A percentile compares a stretch with the other conserved stretches of the same genome.
Evolutionary conservation across 2,113 vertebrate genomes (phyloP).

Genomic region (Cnemophilus loriae): DNA sequence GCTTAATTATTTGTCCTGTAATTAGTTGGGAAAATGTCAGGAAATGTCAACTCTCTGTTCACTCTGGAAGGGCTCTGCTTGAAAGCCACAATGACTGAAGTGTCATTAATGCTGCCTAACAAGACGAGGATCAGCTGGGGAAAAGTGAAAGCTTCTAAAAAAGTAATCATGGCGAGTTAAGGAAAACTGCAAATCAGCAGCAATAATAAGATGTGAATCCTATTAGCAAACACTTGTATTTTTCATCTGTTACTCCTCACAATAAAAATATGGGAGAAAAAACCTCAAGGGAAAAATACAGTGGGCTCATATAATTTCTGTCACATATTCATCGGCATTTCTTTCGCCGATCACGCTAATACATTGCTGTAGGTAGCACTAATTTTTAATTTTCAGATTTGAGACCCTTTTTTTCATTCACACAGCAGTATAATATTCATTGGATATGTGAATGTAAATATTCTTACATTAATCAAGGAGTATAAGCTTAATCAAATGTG

Average conservation of each 20-base stretch:
- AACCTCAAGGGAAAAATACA: constrained; percentile 55
- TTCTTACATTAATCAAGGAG: not conserved
- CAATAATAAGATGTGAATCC: constrained; percentile 87
- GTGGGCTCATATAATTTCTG: constrained; percentile 31
- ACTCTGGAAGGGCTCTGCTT: constrained; percentile 91
- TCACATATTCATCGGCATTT: constrained; percentile 34
- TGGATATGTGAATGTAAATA: constrained; percentile 49
- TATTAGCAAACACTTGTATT: constrained; percentile 88
- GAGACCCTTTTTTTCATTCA: constrained; percentile 22
- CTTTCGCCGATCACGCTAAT: constrained; percentile 16
- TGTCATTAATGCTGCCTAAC: constrained; percentile 99
- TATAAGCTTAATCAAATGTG: not conserved
- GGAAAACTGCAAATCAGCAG: constrained; percentile 83
- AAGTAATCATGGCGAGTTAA: constrained; percentile 92
- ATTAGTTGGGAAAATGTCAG: constrained; percentile 99
- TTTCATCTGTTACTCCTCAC: constrained; percentile 70
- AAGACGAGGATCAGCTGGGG: constrained; percentile 95
- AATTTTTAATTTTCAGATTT: constrained; percentile 71
- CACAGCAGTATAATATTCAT: not conserved
- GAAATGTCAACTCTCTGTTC: constrained; percentile 99
- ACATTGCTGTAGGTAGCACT: constrained; percentile 15
- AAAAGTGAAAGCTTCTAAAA: constrained; percentile 84
- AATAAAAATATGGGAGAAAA: constrained; percentile 64
- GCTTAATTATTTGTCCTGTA: constrained; percentile 99
- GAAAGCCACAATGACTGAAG: constrained; percentile 98